phyloP scores from a whole-genome alignment of 1,140 invertebrate genomes.

The Leptopilina boulardi region DNA sequence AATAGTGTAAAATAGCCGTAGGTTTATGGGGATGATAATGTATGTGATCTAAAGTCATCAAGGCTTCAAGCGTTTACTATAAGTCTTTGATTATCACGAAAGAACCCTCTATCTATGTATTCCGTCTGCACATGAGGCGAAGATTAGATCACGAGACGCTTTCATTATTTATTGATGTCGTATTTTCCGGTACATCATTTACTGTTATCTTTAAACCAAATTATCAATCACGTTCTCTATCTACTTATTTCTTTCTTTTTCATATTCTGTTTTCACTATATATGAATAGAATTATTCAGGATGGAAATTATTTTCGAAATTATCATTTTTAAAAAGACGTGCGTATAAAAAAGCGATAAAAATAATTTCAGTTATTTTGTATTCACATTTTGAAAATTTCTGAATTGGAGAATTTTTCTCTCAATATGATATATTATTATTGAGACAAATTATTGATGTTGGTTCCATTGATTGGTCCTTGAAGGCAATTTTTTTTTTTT shows the following conservation, averaged over 20 bases:
- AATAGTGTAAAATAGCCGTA: constrained; percentile 12
- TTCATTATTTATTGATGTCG: constrained; percentile 30
- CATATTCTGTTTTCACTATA: neutral
- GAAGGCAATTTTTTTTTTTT: too few species aligned
- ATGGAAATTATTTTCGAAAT: neutral
- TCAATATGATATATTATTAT: too few species aligned
- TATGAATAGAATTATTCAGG: too few species aligned
- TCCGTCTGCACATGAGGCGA: constrained; percentile 19
- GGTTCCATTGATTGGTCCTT: too few species aligned
- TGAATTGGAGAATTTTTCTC: too few species aligned
- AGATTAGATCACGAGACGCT: constrained; percentile 28
- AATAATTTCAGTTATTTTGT: neutral
- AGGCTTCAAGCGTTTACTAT: constrained; percentile 4
- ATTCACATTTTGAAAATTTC: too few species aligned
- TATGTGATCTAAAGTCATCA: constrained; percentile 26
- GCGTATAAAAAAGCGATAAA: neutral
- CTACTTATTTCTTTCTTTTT: neutral
- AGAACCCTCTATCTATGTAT: neutral
- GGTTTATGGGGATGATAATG: constrained; percentile 22
- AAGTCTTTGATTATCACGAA: constrained; percentile 15
- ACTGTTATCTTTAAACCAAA: constrained; percentile 13
- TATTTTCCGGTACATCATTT: constrained; percentile 28
- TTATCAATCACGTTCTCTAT: neutral
- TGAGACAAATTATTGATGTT: too few species aligned
- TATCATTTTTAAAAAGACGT: neutral